These are phyloP conservation scores for Chaetoderma sp. DNA, from an alignment of 2,888 invertebrate species.

Conservation along the genomic window DNA sequence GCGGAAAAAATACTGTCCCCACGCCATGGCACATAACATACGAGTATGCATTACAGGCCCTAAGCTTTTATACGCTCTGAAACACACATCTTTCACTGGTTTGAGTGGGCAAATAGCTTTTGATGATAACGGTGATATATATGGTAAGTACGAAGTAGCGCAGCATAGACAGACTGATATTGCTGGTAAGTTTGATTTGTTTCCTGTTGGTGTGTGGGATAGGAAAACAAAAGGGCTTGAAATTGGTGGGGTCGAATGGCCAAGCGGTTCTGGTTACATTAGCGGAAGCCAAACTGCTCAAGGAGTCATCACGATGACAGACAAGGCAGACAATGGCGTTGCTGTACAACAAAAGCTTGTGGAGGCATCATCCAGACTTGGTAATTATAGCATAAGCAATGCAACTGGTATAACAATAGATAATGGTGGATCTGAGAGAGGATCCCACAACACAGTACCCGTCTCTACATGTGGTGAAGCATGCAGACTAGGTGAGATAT, in stretches of 20 bases:
- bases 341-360: constrained; percentile 20
- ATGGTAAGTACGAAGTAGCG: constrained; percentile 49
- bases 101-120: constrained; percentile 50
- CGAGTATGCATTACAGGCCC: constrained; percentile 41
- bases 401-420: no score
- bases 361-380: no score
- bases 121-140: constrained; percentile 53
- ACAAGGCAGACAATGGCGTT: constrained; percentile 24
- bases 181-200: background rate
- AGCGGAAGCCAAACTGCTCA: no score
- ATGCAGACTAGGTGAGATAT: constrained; percentile 46
- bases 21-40: constrained; percentile 20
- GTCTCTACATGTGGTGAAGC: constrained; percentile 42
- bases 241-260: no score
- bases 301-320: no score
- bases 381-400: no score
- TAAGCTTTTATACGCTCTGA: constrained; percentile 41
- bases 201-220: constrained; percentile 49
- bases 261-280: no score
- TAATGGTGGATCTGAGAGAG: no score
- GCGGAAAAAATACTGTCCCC: constrained; percentile 42
- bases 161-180: constrained; percentile 45
- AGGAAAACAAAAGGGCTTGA: constrained; percentile 38
- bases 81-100: constrained; percentile 43
- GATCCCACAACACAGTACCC: constrained; percentile 15